These are phyloP conservation scores for Cheiracanthium punctorium DNA, from an alignment of 2,888 invertebrate genomes.

Conservation along the genomic window DNA sequence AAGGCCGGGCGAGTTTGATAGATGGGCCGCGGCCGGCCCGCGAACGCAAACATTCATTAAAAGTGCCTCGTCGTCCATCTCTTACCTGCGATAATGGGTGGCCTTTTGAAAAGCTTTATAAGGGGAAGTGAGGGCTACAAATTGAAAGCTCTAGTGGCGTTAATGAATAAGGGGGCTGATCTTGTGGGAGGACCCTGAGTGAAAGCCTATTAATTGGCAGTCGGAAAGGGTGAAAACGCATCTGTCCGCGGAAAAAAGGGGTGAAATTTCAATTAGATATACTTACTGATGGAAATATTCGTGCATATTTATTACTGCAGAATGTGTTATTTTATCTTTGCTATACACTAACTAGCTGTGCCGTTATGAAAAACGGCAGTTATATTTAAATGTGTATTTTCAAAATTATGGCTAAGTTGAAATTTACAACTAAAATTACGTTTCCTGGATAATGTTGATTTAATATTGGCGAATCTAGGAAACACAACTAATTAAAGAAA, in stretches of 20 bases:
- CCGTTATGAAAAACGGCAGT: too few relatives aligned
- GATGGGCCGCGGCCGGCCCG: slow-evolving; percentile 42
- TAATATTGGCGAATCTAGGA: too few relatives aligned
- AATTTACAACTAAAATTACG: too few relatives aligned
- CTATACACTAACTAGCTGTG: too few relatives aligned
- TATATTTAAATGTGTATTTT: too few relatives aligned
- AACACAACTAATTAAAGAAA: too few relatives aligned
- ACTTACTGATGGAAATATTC: too few relatives aligned
- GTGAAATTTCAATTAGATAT: too few relatives aligned
- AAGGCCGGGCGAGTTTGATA: slow-evolving; percentile 27
- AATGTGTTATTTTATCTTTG: too few relatives aligned
- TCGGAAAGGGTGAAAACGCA: slow-evolving; percentile 9
- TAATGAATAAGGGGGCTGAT: not conserved
- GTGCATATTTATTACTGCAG: too few relatives aligned
- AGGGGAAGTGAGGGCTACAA: slow-evolving; percentile 37
- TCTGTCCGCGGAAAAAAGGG: not conserved
- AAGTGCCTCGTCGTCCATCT: slow-evolving; percentile 29
- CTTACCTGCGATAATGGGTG: slow-evolving; percentile 58
- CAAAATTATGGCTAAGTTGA: too few relatives aligned
- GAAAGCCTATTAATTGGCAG: slow-evolving; percentile 11
- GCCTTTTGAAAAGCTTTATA: slow-evolving; percentile 35
- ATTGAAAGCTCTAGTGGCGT: slow-evolving; percentile 47
- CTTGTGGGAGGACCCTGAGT: not conserved
- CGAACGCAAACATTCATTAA: slow-evolving; percentile 69
- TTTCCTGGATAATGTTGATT: too few relatives aligned